phyloP scores from a whole-genome alignment of 2,797 vertebrate species.

The Thunnus albacares region DNA sequence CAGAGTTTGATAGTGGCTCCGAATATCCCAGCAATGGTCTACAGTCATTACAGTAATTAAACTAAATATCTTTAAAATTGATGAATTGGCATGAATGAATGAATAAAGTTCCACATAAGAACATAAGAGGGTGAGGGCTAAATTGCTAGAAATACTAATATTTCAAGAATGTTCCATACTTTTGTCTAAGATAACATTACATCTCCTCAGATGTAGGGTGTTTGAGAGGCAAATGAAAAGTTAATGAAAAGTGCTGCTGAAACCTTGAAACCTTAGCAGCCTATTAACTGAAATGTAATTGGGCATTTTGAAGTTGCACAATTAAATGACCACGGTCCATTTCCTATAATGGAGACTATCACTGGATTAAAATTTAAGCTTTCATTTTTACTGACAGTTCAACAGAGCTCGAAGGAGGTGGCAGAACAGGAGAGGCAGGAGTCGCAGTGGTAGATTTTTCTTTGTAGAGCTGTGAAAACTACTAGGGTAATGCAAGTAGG shows the following conservation, averaged over 20 bases:
- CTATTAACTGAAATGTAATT: constrained; percentile 27
- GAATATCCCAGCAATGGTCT: neutral
- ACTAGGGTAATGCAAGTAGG: too few relatives aligned
- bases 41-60: neutral
- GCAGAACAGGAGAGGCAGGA: neutral
- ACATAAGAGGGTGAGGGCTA: neutral
- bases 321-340: constrained; percentile 12
- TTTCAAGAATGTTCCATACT: neutral
- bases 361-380: neutral
- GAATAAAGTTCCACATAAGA: neutral
- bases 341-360: neutral
- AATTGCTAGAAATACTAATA: neutral
- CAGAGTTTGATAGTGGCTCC: neutral
- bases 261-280: constrained; percentile 17
- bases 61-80: neutral
- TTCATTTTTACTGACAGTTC: neutral
- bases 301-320: constrained; percentile 27
- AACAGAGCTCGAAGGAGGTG: neutral
- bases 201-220: neutral
- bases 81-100: neutral
- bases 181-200: neutral
- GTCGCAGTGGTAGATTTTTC: neutral
- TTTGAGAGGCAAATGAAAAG: constrained; percentile 16
- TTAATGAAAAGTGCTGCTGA: constrained; percentile 13
- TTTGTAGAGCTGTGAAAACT: neutral